Evolutionary conservation across 2,888 invertebrate species (phyloP), one percentile per base, ranked within the genome.

Genomic region (Archips crataeganus): DNA sequence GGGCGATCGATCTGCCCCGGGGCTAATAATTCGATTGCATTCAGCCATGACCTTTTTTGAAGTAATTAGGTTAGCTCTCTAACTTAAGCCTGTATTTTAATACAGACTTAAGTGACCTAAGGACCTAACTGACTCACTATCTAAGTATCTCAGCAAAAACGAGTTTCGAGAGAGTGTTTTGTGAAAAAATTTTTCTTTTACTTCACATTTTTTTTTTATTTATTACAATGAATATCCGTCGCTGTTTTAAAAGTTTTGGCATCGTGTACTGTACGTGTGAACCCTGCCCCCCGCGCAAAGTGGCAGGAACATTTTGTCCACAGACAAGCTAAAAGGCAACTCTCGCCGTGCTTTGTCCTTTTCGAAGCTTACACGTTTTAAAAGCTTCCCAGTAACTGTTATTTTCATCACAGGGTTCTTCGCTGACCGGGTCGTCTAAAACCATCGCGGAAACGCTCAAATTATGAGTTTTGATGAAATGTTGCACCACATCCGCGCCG

Each of bases 401-500:
- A 60, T 68, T 59, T 71, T 59, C 36, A 64, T 51, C 59, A 49
- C 32, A 75, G 39, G 39, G 79, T 75, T 65, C 66, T 61, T 47
- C n/a, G 62, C 32, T 75, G 71, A 88, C 88, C 93, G 83, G 92
- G 93, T 91, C 91, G 79, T 85, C 89, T 85, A 91, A 90, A 92
- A 90, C 87, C 88, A 86, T 87, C 87, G 82, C 93, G 94, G 93
- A 93, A 93, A 92, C 89, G 85, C 85, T 81, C 85, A 86, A 92
- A 93, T 93, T 93, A 94, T 94, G 91, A 93, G 86, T 92, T 93
- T 93, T 90, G 91, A 93, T 91, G 93, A 92, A 92, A 92, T 85
- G 86, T 86, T 86, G 82, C 84, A 81, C 81, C 83, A 82, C 85
- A 85, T 80, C 83, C 84, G 75, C 76, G 83, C 88, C 90, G 93